Evolutionary conservation across 1,140 invertebrate genomes (phyloP), one percentile per base, ranked within the genome.

Genomic region (Thaumatotibia leucotreta): DNA sequence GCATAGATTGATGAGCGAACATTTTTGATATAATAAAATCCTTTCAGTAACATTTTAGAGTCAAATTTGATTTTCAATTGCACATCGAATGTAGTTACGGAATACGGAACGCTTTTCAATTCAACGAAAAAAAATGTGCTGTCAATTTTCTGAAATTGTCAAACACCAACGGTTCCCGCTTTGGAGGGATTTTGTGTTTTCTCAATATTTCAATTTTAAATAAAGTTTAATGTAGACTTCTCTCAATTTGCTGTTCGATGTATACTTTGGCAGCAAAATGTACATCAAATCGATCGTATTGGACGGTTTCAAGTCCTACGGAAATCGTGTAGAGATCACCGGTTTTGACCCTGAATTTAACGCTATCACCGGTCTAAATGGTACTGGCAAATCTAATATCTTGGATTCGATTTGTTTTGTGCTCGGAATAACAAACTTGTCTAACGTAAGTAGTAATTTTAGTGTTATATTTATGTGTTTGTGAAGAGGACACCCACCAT

Each of bases 291-390:
- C 95, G 5, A 96, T 99, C 70, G 93, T 98, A 14, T 92, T 99
- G 9, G 99, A 99, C 80, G 99, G 99, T 66, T 99, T 99, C 84
- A 99, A 99, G 91, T 99, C 98, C 0, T 99, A 99, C 77, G 98
- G 98, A 0, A 95, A 96, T 73, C 92, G 97, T 77, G 97, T 98
- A 0, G 97, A 98, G 91, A 95, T 99, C n/a, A 95, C 95, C 69
- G 97, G 95, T 20, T 99, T 99, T 88, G 98, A 99, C 91, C 94
- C 93, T 4, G 94, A 97, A 87, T 99, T 99, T 84, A 99, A 99
- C 83, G 99, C 99, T 8, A 99, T 99, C 54, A 99, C 99, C 39
- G 99, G 99, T 9, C 91, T 99, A 5, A 99, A 99, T 92, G 99
- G 99, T 3, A 98, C 96, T 69, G 99, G 99, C n/a, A 99, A 99